These are phyloP conservation scores for Drosophila navojoa DNA, from an alignment of 1,140 invertebrate species.

Conservation along the genomic window DNA sequence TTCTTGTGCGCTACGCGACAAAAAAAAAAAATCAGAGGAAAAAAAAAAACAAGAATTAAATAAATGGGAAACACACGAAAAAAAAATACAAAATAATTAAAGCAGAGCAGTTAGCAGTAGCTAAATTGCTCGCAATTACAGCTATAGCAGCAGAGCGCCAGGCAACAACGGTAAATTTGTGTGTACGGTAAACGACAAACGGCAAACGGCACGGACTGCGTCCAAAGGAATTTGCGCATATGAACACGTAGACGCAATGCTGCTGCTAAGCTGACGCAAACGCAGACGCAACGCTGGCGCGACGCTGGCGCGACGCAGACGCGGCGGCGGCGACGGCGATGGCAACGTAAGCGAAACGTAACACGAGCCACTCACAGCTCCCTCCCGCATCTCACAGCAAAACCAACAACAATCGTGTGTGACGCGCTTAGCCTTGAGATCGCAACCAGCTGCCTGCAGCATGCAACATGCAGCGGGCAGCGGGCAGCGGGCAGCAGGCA, in stretches of 20 bases:
- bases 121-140: constrained; percentile 31
- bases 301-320: constrained; percentile 40
- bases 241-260: constrained; percentile 70
- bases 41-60: constrained; percentile 25
- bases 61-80: constrained; percentile 33
- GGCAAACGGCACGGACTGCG: constrained; percentile 61
- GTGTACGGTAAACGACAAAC: constrained; percentile 4
- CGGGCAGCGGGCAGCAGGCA: constrained; percentile 15
- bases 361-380: constrained; percentile 18
- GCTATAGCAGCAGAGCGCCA: constrained; percentile 14
- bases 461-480: constrained; percentile 12
- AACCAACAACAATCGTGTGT: constrained; percentile 18
- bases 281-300: constrained; percentile 2
- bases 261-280: constrained; percentile 1
- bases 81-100: constrained; percentile 46
- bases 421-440: constrained; percentile 62
- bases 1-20: constrained; percentile 50
- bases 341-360: constrained; percentile 10
- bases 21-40: constrained; percentile 15
- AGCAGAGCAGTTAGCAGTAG: constrained; percentile 16
- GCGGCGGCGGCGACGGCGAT: constrained; percentile 41
- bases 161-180: constrained; percentile 19
- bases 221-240: constrained; percentile 65
- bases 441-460: constrained; percentile 31
- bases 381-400: constrained; percentile 12